phyloP scores from a whole-genome alignment of 2,113 vertebrate genomes.

The Pholis gunnellus region DNA sequence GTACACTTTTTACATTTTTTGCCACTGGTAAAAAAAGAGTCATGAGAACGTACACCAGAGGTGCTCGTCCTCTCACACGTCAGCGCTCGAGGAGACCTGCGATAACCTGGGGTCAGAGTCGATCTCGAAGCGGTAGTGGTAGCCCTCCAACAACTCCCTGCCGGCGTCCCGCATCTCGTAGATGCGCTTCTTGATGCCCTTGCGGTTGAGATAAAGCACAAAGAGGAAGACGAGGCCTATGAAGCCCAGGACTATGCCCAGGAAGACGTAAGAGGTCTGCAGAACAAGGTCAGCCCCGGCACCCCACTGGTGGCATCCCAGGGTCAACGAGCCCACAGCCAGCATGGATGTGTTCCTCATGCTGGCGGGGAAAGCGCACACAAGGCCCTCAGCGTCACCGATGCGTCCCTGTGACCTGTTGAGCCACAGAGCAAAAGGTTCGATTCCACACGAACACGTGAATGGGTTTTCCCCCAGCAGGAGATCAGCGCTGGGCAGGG shows the following conservation, averaged over 20 bases:
- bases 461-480: constrained; percentile 84
- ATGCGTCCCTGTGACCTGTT: constrained; percentile 78
- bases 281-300: constrained; percentile 75
- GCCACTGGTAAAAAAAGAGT: constrained; percentile 56
- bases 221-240: constrained; percentile 86
- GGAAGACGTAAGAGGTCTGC: constrained; percentile 86
- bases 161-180: constrained; percentile 84
- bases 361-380: constrained; percentile 76
- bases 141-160: constrained; percentile 85
- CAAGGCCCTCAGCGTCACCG: constrained; percentile 63
- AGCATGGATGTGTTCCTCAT: constrained; percentile 83
- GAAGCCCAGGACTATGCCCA: constrained; percentile 84
- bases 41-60: constrained; percentile 18
- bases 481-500: constrained; percentile 62
- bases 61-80: constrained; percentile 70
- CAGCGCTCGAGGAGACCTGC: constrained; percentile 75
- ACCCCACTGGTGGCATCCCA: constrained; percentile 76
- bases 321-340: constrained; percentile 43
- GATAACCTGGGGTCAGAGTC: constrained; percentile 82
- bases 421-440: constrained; percentile 82
- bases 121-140: constrained; percentile 85
- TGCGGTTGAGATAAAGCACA: constrained; percentile 88
- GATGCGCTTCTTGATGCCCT: constrained; percentile 85
- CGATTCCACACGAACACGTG: constrained; percentile 82
- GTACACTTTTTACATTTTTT: constrained; percentile 71